Conservation (phyloP, 1,140 invertebrate genomes). For the Babylonia areolata region DNA sequence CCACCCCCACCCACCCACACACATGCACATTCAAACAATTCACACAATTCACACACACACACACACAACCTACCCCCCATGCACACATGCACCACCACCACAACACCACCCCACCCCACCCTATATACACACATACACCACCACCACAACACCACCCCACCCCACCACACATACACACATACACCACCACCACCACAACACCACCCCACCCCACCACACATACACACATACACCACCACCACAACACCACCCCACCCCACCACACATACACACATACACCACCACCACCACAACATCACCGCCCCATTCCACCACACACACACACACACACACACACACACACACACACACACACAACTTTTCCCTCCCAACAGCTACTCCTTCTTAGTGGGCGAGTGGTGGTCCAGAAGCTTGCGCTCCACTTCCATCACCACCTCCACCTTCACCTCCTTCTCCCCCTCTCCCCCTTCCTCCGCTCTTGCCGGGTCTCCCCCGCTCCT, state of each 20-base stretch:
- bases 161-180: constrained; percentile 25
- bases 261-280: not conserved
- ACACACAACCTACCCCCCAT: constrained; percentile 4
- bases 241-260: too few relatives aligned
- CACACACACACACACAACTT: constrained; percentile 20
- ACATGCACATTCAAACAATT: constrained; percentile 42
- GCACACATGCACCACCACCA: constrained; percentile 16
- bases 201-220: not conserved
- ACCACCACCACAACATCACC: too few relatives aligned
- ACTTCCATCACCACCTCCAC: not conserved
- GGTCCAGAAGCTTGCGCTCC: too few relatives aligned
- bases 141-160: constrained; percentile 26
- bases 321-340: constrained; percentile 36
- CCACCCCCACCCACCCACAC: constrained; percentile 44
- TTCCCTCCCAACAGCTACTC: not conserved
- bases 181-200: too few relatives aligned
- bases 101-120: constrained; percentile 23
- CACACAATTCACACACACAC: constrained; percentile 22
- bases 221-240: constrained; percentile 5
- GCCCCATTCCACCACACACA: too few relatives aligned
- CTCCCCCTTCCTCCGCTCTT: not conserved
- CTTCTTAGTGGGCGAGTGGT: too few relatives aligned
- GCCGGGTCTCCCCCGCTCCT: not conserved
- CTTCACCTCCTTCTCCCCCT: not conserved
- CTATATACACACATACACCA: constrained; percentile 18